Conservation (phyloP, 30 jellyfish, hydroid and myxozoan species). For the Hydra vulgaris region DNA sequence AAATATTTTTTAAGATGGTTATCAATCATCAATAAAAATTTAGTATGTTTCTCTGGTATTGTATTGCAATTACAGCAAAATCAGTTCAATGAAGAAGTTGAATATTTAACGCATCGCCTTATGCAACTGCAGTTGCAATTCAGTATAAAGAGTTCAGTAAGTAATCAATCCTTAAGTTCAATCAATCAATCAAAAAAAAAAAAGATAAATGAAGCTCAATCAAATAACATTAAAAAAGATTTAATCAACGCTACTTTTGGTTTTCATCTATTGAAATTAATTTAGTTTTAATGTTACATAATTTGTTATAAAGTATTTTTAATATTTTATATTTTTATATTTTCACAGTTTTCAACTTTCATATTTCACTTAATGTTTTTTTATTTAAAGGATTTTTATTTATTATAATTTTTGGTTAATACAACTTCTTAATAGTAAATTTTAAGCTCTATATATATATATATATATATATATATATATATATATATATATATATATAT, state of each 20-base stretch:
- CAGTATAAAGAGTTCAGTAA: not conserved
- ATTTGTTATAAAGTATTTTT: no score
- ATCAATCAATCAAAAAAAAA: not conserved
- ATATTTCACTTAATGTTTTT: no score
- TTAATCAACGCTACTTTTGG: conserved; percentile 2
- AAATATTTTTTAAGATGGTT: conserved; percentile 67
- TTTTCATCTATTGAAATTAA: conserved; percentile 14
- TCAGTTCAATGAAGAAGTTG: conserved; percentile 56
- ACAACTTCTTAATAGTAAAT: no score
- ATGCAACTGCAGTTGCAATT: conserved; percentile 37
- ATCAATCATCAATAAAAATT: conserved; percentile 47
- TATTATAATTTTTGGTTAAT: no score
- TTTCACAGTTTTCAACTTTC: no score
- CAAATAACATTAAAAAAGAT: not conserved
- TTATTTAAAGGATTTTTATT: no score
- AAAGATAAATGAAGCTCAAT: not conserved
- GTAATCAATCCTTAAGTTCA: not conserved
- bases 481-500: no score
- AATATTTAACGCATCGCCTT: conserved; percentile 55
- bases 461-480: no score
- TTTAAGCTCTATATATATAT: no score
- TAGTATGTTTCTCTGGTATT: conserved; percentile 43
- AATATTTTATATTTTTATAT: no score
- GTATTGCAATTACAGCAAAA: conserved; percentile 59
- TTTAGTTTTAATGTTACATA: not conserved